Base-by-base conservation (phyloP, 2,113 vertebrate species). In the Mungos mungo region DNA sequence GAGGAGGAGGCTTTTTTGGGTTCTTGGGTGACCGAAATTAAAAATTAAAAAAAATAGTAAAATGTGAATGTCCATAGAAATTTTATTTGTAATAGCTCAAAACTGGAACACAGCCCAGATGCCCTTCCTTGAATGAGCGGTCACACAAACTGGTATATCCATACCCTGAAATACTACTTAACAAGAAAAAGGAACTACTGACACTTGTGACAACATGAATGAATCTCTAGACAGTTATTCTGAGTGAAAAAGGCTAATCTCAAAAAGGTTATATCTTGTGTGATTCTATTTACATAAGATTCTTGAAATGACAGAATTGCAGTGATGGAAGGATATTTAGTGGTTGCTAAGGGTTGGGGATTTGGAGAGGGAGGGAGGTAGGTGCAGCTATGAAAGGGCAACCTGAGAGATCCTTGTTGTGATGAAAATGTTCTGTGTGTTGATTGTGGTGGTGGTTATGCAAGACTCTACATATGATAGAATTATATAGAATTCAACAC, bases 31-130 rank as follows among this genome's bases (percentile, higher is more conserved):
- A 77, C 33, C 45, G 65, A 68, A 69, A 74, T 88, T 57, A 50
- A 77, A 27, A 83, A 29, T 89, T 72, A 11, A 0, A 88, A 65
- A 89, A 84, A 90, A 63, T n/a, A 63, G 23, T 63, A 84, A 77
- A 83, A 45, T 82, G 35, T 82, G 19, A 95, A 52, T 72, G 54
- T 8, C 41, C 45, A 88, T 74, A 88, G 72, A 65, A 69, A 25
- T 66, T 94, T 94, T 94, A 54, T 87, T 74, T 90, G 81, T 94
- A 86, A 74, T 66, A 66, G 72, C 45, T 35, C 2, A 54, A 93
- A 96, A 66, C 82, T 91, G 63, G 19, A 57, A 74, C 7, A 35
- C 14, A 82, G 47, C 66, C 10, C 25, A 81, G 38, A 80, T 81
- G 65, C 66, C 86, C 33, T 85, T 93, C n/a, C 71, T 8, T 29